Conservation (phyloP, 2,113 vertebrate genomes). For the Proterorhinus semilunaris region DNA sequence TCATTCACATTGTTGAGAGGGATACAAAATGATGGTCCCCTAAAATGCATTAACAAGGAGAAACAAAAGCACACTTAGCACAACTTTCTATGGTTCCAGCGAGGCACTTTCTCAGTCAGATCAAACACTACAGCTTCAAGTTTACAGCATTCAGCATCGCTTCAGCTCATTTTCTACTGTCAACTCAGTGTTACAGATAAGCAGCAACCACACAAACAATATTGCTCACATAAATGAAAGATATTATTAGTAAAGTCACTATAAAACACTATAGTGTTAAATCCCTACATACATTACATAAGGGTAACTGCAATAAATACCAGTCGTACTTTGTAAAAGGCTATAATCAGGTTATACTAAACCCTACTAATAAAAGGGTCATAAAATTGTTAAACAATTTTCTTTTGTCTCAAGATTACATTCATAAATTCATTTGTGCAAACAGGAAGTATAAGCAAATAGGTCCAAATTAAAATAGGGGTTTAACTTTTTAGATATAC, state of each 20-base stretch:
- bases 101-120: slow-evolving; percentile 30
- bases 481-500: slow-evolving; percentile 12
- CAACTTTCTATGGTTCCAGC: slow-evolving; percentile 24
- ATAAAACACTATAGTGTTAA: slow-evolving; percentile 55
- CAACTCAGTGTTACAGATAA: slow-evolving; percentile 52
- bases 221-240: slow-evolving; percentile 38
- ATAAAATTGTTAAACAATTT: slow-evolving; percentile 27
- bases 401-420: slow-evolving; percentile 46
- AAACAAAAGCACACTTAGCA: slow-evolving; percentile 30
- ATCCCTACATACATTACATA: slow-evolving; percentile 61
- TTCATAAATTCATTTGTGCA: slow-evolving; percentile 63
- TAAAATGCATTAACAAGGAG: slow-evolving; percentile 48
- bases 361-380: slow-evolving; percentile 29
- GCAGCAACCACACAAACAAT: slow-evolving; percentile 59
- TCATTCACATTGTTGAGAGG: slow-evolving; percentile 71
- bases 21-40: slow-evolving; percentile 56
- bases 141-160: slow-evolving; percentile 22
- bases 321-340: slow-evolving; percentile 54
- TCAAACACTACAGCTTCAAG: slow-evolving; percentile 20
- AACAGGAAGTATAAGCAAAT: slow-evolving; percentile 26
- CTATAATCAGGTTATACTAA: slow-evolving; percentile 28
- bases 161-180: slow-evolving; percentile 41
- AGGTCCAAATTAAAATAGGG: slow-evolving; percentile 15
- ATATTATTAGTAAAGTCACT: slow-evolving; percentile 52
- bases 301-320: slow-evolving; percentile 48